These are phyloP conservation scores for Melolontha melolontha DNA, from an alignment of 2,888 invertebrate species.

Conservation along the genomic window DNA sequence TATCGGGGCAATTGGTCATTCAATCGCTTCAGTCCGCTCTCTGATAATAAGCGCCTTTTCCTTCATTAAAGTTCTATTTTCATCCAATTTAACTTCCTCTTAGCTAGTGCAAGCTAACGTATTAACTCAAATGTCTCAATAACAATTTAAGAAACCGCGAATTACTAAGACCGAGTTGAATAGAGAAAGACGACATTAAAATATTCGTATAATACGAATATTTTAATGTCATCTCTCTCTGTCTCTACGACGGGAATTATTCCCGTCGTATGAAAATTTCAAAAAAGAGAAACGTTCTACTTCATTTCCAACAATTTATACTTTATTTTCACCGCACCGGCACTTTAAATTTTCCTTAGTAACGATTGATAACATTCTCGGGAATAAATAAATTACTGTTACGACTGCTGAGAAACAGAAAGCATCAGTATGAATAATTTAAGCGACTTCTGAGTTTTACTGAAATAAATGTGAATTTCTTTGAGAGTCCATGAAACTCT, in stretches of 20 bases:
- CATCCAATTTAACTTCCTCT: too few relatives aligned
- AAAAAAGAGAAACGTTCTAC: neutral
- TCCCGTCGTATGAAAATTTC: neutral
- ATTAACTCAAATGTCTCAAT: constrained; percentile 5
- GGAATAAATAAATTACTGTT: constrained; percentile 38
- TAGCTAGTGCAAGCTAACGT: too few relatives aligned
- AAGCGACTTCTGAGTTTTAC: constrained; percentile 20
- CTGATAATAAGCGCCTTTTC: too few relatives aligned
- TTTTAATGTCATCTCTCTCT: too few relatives aligned
- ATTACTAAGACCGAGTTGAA: neutral
- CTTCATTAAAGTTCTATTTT: too few relatives aligned
- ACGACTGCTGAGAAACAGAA: constrained; percentile 19
- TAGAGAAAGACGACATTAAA: constrained; percentile 2
- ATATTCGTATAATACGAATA: too few relatives aligned
- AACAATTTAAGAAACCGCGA: neutral
- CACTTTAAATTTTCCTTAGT: constrained; percentile 25
- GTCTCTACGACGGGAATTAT: too few relatives aligned
- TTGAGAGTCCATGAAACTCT: constrained; percentile 13
- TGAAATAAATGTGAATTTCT: constrained; percentile 31
- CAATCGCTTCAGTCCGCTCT: too few relatives aligned
- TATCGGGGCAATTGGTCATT: too few relatives aligned
- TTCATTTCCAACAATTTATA: constrained; percentile 22
- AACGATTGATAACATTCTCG: constrained; percentile 34
- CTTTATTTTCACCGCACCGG: constrained; percentile 27
- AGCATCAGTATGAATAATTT: constrained; percentile 33